Evolutionary conservation across 2,113 vertebrate species (phyloP), one percentile per base, ranked within the genome.

Genomic region (Cromileptes altivelis): DNA sequence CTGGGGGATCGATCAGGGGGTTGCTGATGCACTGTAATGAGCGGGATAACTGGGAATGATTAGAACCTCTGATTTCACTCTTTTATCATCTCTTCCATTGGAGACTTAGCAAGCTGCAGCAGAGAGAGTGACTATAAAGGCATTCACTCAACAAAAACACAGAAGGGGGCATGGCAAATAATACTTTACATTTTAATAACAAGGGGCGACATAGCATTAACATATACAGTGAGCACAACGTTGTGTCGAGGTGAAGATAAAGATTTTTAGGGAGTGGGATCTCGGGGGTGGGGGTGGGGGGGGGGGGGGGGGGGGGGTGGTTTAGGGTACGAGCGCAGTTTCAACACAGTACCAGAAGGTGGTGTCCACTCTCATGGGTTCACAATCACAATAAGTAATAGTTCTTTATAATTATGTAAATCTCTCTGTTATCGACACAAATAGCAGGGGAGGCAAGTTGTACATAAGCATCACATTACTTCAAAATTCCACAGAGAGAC

Each of bases 381-480:
- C 93, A 93, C 91, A 68, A 94, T 94, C 92, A 94, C 94, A 60
- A 91, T 91, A 93, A 92, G 84, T 89, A 94, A 90, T 92, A 91
- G 85, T 89, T 94, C 84, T 58, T 91, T 90, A 91, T 85, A 92
- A 90, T 89, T 86, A 87, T 89, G 91, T 88, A 88, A 92, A 90
- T 94, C 90, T 91, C 88, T 92, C 84, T 86, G 83, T 92, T 89
- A 88, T 88, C 85, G 92, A 93, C 92, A 91, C 90, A 92, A 94
- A 91, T 75, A 88, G 84, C 88, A 63, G 75, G 76, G 89, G 87
- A 81, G 88, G 86, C 85, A 65, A 80, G 70, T 87, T 72, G 83
- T 76, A 93, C 89, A 88, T 23, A 87, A 90, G 88, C 91, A 78
- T 93, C 88, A 91, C 88, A 67, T 92, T 30, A 88, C 90, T 89